A percentile compares a stretch with the other conserved stretches of the same genome.
Conservation (phyloP, 2,113 vertebrate genomes). For the Noturus placidus region DNA sequence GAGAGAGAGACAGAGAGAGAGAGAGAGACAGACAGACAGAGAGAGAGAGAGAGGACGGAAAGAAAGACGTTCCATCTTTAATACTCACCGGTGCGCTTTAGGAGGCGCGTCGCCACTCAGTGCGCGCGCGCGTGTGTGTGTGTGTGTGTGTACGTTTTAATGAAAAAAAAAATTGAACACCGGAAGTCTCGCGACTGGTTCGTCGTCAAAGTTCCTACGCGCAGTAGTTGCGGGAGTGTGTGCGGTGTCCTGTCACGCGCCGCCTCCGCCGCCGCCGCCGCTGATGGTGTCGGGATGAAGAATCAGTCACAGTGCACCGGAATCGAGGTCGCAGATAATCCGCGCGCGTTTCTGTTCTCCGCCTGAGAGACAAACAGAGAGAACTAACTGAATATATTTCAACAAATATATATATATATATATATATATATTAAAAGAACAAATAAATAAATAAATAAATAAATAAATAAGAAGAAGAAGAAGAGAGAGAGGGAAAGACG, state of each 20-base stretch:
- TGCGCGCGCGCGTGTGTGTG: not conserved
- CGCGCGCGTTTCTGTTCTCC: not conserved
- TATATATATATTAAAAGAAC: too few species aligned
- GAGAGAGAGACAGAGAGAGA: too few species aligned
- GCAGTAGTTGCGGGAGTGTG: not conserved
- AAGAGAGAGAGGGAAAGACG: not conserved
- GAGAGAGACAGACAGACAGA: slow-evolving; percentile 50
- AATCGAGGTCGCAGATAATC: not conserved
- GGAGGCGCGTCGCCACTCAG: not conserved
- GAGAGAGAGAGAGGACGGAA: not conserved
- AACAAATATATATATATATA: too few species aligned
- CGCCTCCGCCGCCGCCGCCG: not conserved
- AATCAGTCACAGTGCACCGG: not conserved
- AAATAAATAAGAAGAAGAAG: not conserved
- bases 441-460: too few species aligned
- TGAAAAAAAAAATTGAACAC: not conserved
- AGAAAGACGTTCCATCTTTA: not conserved
- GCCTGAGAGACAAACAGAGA: not conserved
- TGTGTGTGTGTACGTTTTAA: not conserved
- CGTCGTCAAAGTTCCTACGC: not conserved
- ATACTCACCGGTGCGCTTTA: slow-evolving; percentile 28
- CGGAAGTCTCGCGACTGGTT: not conserved
- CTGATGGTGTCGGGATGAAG: slow-evolving; percentile 10
- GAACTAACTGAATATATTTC: not conserved
- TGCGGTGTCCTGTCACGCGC: not conserved